phyloP scores from a whole-genome alignment of 2,797 vertebrate genomes.

The Halcyon badia region DNA sequence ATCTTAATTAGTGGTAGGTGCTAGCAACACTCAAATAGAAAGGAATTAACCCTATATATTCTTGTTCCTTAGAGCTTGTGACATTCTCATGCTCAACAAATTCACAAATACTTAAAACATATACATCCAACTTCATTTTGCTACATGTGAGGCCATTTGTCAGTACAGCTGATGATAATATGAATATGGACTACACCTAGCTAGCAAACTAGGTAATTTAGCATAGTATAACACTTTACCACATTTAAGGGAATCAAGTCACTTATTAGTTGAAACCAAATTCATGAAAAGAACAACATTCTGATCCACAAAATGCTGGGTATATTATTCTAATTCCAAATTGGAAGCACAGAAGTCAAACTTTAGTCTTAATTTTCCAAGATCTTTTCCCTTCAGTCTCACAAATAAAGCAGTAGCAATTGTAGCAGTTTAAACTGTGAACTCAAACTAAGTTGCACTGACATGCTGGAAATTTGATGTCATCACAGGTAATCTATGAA shows the following conservation, averaged over 20 bases:
- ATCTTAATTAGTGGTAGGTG: not conserved
- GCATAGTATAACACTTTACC: not conserved
- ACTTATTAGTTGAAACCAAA: not conserved
- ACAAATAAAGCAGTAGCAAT: not conserved
- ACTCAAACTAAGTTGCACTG: not conserved
- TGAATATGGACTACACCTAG: not conserved
- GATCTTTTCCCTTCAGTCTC: not conserved
- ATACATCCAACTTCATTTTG: not conserved
- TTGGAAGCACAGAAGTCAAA: not conserved
- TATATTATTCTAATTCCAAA: not conserved
- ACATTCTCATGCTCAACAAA: not conserved
- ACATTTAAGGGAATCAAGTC: not conserved
- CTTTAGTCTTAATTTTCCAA: not conserved
- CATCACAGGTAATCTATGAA: conserved; percentile 27
- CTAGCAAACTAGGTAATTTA: not conserved
- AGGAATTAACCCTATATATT: not conserved
- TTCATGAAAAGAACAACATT: not conserved
- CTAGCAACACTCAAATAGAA: not conserved
- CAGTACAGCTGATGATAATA: not conserved
- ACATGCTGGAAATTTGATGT: conserved; percentile 19
- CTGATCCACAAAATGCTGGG: not conserved
- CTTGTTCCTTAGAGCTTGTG: not conserved
- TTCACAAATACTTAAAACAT: not conserved
- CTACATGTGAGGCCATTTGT: not conserved
- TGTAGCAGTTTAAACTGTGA: not conserved